Evolutionary conservation across 2,888 invertebrate genomes (phyloP).

Genomic region (Ormyrus labotus): DNA sequence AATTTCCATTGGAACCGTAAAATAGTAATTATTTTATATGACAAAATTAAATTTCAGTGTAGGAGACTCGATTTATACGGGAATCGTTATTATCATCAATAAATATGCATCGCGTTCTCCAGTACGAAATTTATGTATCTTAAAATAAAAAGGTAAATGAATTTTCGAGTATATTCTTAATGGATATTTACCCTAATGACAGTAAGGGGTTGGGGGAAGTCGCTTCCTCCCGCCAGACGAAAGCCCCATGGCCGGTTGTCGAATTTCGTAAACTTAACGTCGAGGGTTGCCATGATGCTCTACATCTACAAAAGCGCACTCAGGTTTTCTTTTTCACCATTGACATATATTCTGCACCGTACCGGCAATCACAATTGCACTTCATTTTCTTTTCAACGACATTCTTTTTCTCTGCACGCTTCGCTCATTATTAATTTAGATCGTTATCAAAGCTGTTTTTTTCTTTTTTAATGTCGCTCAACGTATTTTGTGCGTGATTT

Average conservation of each 20-base stretch:
- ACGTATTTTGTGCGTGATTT: no score
- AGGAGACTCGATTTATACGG: no score
- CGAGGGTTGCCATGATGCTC: slow-evolving; percentile 80
- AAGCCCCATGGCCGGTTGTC: slow-evolving; percentile 87
- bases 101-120: no score
- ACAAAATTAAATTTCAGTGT: no score
- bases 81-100: no score
- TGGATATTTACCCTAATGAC: slow-evolving; percentile 82
- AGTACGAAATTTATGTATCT: no score
- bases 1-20: no score
- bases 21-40: no score
- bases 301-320: slow-evolving; percentile 68
- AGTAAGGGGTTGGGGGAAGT: slow-evolving; percentile 85
- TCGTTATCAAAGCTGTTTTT: no score
- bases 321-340: background rate
- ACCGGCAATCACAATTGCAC: slow-evolving; percentile 44
- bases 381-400: slow-evolving; percentile 1
- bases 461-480: background rate
- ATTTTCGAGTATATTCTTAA: no score
- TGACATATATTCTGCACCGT: background rate
- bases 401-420: slow-evolving; percentile 10
- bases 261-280: slow-evolving; percentile 81
- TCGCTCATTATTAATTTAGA: slow-evolving; percentile 35
- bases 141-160: no score
- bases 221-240: slow-evolving; percentile 85